Base-by-base conservation (phyloP, 2,888 invertebrate species). In the Epsilonema sp. region DNA sequence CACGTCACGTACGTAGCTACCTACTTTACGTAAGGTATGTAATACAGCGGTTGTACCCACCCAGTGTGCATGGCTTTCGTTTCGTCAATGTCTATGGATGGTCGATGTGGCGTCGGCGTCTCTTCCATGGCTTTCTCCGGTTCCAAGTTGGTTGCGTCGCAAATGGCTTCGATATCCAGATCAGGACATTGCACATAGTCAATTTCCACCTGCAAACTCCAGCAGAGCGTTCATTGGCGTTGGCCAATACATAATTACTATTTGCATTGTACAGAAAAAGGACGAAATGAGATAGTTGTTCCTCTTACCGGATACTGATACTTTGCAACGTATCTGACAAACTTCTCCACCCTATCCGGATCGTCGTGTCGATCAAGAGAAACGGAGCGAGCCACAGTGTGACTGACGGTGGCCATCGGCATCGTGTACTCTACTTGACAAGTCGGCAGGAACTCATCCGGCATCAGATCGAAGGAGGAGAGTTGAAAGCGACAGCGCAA, bases 371-470 rank as follows among this genome's bases (percentile, higher is more conserved):
- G 64, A 44, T 64, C 64, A 11, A 70, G 66, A 2, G 68, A 66
- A 24, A 72, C 86, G 56, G 90, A 92, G 56, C 97, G 76, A 55
- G 90, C 83, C 36, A 90, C 92, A 46, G 87, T 86, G 69, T 94
- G 92, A 50, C 86, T 86, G 45, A 75, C 73, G 65, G 89, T 89
- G 36, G 89, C 87, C 54, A 86, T 82, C 31, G 97, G 94, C 94
- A 97, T 97, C 42, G 89, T 92, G 70, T 92, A 97, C 70, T 94
- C 90, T 26, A 94, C 89, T 65, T 77, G 77, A 57, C 84, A 83
- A 68, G 77, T 79, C 56, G 80, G 80, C 51, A 87, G 80, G 65
- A 92, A 75, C 67, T 82, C 79, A 54, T 85, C 87, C 24, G 97
- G 97, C 64, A 94, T 78, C 71, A 90, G 84, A 71, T 97, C 97